A percentile compares a stretch with the other conserved stretches of the same genome.
Evolutionary conservation across 37 sponge, comb jelly and placozoan genomes (phyloP).

Genomic region (Bolinopsis microptera): DNA sequence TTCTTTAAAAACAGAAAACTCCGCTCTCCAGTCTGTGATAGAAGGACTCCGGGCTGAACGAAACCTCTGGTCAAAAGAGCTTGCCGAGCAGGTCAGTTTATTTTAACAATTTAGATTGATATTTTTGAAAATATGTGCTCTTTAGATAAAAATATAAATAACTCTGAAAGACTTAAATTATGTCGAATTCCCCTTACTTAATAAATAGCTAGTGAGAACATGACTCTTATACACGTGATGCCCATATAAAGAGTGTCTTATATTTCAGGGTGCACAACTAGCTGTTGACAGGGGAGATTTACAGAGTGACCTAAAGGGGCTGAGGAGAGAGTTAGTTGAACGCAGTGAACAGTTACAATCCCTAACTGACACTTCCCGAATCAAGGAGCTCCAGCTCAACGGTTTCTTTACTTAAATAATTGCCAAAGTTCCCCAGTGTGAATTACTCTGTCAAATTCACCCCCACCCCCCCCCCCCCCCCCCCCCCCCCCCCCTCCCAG

Average conservation of each 20-base stretch:
- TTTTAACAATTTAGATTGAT: neutral
- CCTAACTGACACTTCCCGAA: neutral
- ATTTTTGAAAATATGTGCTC: too few relatives aligned
- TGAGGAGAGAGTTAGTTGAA: neutral
- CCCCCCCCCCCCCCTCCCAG: too few relatives aligned
- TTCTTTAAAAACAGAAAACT: neutral
- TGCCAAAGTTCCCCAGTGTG: too few relatives aligned
- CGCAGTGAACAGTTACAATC: neutral
- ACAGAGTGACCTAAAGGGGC: neutral
- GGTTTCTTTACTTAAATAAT: neutral
- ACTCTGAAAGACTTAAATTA: too few relatives aligned
- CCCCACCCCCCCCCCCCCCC: too few relatives aligned
- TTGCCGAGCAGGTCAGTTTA: conserved; percentile 25
- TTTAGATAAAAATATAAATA: too few relatives aligned
- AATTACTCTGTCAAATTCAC: too few relatives aligned
- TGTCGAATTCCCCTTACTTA: too few relatives aligned
- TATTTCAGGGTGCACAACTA: conserved; percentile 40
- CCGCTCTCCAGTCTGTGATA: conserved; percentile 33
- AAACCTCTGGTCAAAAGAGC: conserved; percentile 18
- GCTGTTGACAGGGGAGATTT: neutral
- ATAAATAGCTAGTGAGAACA: too few relatives aligned
- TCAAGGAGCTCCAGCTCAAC: neutral
- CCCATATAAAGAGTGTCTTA: neutral
- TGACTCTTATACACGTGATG: too few relatives aligned
- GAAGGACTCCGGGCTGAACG: conserved; percentile 36